Conservation (phyloP, 92 coral and sea anemone species). For the Actinostola sp. region DNA sequence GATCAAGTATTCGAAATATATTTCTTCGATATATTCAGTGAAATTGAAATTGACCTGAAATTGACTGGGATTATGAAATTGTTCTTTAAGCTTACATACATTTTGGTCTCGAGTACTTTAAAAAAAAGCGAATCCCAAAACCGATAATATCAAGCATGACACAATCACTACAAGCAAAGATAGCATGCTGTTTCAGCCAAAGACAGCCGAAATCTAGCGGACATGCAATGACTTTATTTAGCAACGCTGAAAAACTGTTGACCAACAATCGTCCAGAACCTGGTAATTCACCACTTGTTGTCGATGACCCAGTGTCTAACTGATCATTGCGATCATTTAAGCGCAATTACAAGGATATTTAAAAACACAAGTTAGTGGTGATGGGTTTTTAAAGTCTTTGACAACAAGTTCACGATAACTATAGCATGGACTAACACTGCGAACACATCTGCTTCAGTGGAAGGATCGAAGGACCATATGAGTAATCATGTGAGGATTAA, state of each 20-base stretch:
- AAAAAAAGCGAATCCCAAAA: too few species aligned
- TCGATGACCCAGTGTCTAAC: constrained; percentile 3
- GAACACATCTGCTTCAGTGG: not conserved
- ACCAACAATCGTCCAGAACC: not conserved
- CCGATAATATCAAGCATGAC: too few species aligned
- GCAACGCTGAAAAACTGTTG: not conserved
- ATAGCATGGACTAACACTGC: too few species aligned
- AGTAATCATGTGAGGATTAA: too few species aligned
- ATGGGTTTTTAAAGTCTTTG: not conserved
- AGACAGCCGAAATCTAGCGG: not conserved
- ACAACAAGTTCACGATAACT: not conserved
- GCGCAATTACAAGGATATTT: constrained; percentile 16
- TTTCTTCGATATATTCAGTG: too few species aligned
- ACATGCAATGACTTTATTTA: not conserved
- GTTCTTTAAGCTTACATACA: too few species aligned
- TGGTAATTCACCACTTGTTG: not conserved
- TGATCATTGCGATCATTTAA: constrained; percentile 8
- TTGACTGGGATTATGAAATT: too few species aligned
- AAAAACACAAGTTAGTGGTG: not conserved
- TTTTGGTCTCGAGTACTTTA: too few species aligned
- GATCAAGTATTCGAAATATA: too few species aligned
- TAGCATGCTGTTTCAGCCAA: not conserved
- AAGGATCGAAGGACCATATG: not conserved
- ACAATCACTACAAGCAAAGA: too few species aligned
- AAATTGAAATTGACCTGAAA: too few species aligned